These are phyloP conservation scores for Menura novaehollandiae DNA, from an alignment of 2,113 vertebrate species.

Conservation along the genomic window DNA sequence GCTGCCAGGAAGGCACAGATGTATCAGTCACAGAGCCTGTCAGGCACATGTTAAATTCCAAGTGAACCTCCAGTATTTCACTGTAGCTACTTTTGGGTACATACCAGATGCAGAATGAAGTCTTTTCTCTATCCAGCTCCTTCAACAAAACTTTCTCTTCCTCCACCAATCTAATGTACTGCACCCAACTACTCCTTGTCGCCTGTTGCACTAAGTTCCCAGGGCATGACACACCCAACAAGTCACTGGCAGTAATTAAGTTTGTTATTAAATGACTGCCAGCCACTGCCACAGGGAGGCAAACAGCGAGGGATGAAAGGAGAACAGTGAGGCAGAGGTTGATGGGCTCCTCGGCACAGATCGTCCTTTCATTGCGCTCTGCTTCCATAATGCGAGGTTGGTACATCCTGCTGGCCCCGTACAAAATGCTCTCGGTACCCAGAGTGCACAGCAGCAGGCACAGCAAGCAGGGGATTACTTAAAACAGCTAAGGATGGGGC, in stretches of 20 bases:
- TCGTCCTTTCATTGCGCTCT: rapidly evolving
- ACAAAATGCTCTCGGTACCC: not conserved
- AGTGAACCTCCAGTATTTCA: not conserved
- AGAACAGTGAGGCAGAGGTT: not conserved
- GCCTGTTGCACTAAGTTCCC: not conserved
- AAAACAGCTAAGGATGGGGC: not conserved
- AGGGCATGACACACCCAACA: rapidly evolving
- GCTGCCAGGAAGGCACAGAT: not conserved
- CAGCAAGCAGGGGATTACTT: not conserved
- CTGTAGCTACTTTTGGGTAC: not conserved
- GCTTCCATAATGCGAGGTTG: not conserved
- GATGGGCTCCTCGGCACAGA: not conserved
- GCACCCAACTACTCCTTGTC: too few species aligned
- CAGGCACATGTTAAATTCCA: not conserved
- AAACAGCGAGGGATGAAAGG: not conserved
- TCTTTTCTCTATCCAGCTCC: not conserved
- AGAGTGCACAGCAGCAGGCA: not conserved
- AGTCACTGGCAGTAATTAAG: not conserved
- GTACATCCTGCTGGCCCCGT: not conserved
- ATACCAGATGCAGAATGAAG: not conserved
- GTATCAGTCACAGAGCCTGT: not conserved
- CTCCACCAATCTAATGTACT: not conserved
- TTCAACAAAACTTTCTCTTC: not conserved
- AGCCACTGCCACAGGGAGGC: not conserved
- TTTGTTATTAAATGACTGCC: not conserved